Evolutionary conservation across 2,888 invertebrate species (phyloP), one percentile per base, ranked within the genome.

Genomic region (Agelastica alni): DNA sequence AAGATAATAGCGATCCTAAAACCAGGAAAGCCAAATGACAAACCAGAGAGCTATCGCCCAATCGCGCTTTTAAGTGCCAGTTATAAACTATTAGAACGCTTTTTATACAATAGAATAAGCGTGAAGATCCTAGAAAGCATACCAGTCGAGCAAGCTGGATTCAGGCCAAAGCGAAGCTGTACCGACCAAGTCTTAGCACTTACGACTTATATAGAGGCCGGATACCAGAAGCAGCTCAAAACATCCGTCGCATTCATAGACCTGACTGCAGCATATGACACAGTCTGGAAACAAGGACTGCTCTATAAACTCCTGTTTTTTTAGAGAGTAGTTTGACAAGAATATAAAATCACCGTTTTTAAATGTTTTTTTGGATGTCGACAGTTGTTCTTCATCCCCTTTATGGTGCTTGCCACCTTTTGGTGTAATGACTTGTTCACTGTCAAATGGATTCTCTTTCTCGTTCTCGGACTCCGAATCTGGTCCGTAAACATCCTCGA

Each of bases 101-200:
- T 56, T 17, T 46, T 62, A 12, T 49, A 51, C 37, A 62, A 61
- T 34, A 57, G 59, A 57, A 61, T 57, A 9, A 13, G 18, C 41
- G 12, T 6, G 9, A 6, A 4, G 17, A 32, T 39, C 26, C 20
- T 48, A n/a, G 32, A 59, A 10, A 12, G 7, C 12, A 36, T 61
- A 17, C 56, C 58, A 10, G 37, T 53, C 20, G 54, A 59, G 41
- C 62, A 63, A 37, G 60, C 62, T 17, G 57, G 62, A n/a, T 61
- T 63, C 39, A n/a, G 55, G 28, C 49, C 56, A 4, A 41, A 52
- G 9, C 14, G 53, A 41, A 61, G 56, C 49, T 59, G 60, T 42
- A 7, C 28, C 4, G 55, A 63, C 30, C 61, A 64, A 36, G 53
- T 61, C 2, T 31, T 63, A 4, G 45, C 58, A 7, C 58, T 61